Percentiles rank a stretch among this genome's conserved stretches.
phyloP scores from a whole-genome alignment of 2,888 invertebrate genomes.

The Geophilus truncorum region DNA sequence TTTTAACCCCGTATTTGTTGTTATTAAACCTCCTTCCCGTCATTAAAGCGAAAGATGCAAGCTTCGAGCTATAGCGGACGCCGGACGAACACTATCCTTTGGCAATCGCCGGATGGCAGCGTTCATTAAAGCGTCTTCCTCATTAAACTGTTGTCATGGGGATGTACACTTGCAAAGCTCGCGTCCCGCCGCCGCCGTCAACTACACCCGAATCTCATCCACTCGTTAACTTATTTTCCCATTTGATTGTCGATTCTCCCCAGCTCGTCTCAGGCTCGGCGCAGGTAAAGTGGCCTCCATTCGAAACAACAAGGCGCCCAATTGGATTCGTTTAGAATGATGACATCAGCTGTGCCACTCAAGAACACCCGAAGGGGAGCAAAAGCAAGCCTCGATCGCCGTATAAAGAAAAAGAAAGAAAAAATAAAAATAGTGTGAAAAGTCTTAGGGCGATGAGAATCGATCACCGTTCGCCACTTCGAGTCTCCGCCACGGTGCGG shows the following conservation, averaged over 20 bases:
- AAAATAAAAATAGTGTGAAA: background rate
- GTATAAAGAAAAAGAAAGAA: background rate
- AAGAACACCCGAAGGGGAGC: background rate
- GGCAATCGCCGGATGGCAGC: constrained; percentile 1
- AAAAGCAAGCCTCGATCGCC: no score
- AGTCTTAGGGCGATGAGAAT: background rate
- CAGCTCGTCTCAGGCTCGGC: background rate
- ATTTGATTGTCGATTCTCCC: background rate
- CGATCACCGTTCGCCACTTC: no score
- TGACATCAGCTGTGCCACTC: constrained; percentile 7
- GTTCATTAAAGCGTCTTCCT: background rate
- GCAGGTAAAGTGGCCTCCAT: constrained; percentile 20
- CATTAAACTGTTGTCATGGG: constrained; percentile 14
- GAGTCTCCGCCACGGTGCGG: no score
- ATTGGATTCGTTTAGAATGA: constrained; percentile 2
- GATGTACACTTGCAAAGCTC: background rate
- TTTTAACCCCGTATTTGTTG: background rate
- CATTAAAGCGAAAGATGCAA: background rate
- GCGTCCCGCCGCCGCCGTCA: no score
- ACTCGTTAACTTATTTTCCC: no score
- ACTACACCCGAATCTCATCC: background rate
- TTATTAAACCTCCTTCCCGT: background rate
- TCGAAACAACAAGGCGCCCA: background rate
- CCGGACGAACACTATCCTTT: constrained; percentile 4
- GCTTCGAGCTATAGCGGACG: background rate